These are phyloP conservation scores for Decapterus maruadsi DNA, from an alignment of 2,797 vertebrate species.

Conservation along the genomic window DNA sequence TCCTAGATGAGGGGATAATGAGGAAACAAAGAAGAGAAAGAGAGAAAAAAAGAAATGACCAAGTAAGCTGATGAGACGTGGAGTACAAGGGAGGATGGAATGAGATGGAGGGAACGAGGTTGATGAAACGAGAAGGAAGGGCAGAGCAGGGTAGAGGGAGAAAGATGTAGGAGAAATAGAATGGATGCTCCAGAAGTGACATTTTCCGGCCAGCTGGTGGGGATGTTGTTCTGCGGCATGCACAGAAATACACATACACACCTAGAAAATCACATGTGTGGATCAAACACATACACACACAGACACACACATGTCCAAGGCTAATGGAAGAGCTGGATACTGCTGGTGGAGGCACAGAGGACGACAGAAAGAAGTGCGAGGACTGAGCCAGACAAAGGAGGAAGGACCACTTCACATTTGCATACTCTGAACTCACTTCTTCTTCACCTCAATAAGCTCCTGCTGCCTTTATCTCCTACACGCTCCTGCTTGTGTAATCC, in stretches of 20 bases:
- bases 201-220: slow-evolving; percentile 54
- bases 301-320: slow-evolving; percentile 5
- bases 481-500: neutral
- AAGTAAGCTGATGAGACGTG: neutral
- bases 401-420: neutral
- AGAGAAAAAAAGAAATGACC: neutral
- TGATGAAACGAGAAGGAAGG: neutral
- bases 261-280: neutral
- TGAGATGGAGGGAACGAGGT: neutral
- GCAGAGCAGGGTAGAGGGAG: too few relatives aligned
- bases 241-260: neutral
- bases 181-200: neutral
- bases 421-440: neutral
- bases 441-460: neutral
- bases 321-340: slow-evolving; percentile 2
- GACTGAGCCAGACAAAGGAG: neutral
- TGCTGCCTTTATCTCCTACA: neutral
- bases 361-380: neutral
- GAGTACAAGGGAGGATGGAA: neutral
- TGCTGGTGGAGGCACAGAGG: slow-evolving; percentile 1
- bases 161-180: neutral
- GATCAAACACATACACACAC: slow-evolving; percentile 1
- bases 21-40: neutral
- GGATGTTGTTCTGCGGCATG: slow-evolving; percentile 48
- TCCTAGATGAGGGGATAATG: neutral